Percentiles rank a stretch among this genome's conserved stretches.
Evolutionary conservation across 2,888 invertebrate species (phyloP).

Genomic region (Lissonota sp.): DNA sequence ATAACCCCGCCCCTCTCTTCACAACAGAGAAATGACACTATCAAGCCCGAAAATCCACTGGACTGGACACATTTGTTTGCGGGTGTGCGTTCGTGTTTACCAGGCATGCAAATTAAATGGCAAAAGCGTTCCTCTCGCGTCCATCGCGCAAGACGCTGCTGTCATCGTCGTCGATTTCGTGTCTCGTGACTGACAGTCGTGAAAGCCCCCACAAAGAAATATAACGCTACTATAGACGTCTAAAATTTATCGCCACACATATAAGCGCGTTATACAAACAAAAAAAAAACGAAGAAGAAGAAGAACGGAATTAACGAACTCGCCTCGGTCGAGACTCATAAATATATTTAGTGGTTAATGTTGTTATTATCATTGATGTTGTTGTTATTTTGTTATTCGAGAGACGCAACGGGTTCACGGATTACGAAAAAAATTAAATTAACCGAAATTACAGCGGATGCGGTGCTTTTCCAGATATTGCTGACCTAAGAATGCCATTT

Average conservation of each 20-base stretch:
- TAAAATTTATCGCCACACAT: neutral
- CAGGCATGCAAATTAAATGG: slow-evolving; percentile 45
- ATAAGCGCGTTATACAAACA: neutral
- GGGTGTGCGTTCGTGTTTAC: slow-evolving; percentile 25
- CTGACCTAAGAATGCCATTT: no score
- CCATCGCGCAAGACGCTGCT: no score
- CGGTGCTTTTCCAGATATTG: no score
- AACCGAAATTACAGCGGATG: no score
- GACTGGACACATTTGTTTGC: neutral
- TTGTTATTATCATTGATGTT: slow-evolving; percentile 26
- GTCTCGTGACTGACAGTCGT: slow-evolving; percentile 58
- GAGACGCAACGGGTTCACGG: no score
- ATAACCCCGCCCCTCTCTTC: no score
- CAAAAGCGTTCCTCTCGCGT: no score
- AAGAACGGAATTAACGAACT: slow-evolving; percentile 20
- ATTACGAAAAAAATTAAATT: no score
- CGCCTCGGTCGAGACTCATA: slow-evolving; percentile 22
- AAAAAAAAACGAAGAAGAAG: no score
- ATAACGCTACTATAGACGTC: slow-evolving; percentile 35
- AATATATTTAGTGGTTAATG: slow-evolving; percentile 42
- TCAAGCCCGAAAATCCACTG: no score
- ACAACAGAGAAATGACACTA: no score
- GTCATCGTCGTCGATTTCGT: slow-evolving; percentile 54
- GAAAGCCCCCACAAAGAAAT: slow-evolving; percentile 44
- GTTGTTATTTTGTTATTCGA: no score